Conservation (phyloP, 2,797 vertebrate genomes). For the Syngnathus rostellatus region DNA sequence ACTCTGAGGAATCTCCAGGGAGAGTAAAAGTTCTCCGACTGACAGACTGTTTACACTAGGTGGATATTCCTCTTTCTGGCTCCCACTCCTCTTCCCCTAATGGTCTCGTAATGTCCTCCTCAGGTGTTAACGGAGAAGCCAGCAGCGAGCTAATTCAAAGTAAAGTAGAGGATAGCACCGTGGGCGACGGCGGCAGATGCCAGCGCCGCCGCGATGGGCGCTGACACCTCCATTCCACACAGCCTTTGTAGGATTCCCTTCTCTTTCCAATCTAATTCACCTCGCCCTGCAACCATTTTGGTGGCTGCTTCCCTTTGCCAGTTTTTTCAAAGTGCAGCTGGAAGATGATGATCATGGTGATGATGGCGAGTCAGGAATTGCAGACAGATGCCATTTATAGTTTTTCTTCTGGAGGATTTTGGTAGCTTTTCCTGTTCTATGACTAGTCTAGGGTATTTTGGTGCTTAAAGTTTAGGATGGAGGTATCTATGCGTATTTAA, state of each 20-base stretch:
- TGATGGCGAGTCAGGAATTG: conserved; percentile 50
- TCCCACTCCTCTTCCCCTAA: conserved; percentile 37
- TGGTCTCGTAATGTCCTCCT: conserved; percentile 64
- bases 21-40: conserved; percentile 53
- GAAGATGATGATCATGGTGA: conserved; percentile 46
- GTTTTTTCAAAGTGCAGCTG: conserved; percentile 25
- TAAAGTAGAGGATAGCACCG: conserved; percentile 45
- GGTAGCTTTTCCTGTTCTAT: conserved; percentile 43
- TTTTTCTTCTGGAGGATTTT: conserved; percentile 45
- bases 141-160: conserved; percentile 55
- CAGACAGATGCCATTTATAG: conserved; percentile 62
- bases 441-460: conserved; percentile 34
- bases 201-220: conserved; percentile 33
- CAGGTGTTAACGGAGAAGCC: conserved; percentile 60
- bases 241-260: conserved; percentile 35
- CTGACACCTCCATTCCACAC: conserved; percentile 14
- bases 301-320: conserved; percentile 23
- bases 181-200: conserved; percentile 46
- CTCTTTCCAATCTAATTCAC: conserved; percentile 49
- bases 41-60: conserved; percentile 53
- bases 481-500: background rate
- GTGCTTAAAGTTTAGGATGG: conserved; percentile 35
- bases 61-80: conserved; percentile 26
- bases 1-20: conserved; percentile 52
- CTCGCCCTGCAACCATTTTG: conserved; percentile 39